Base-by-base conservation (phyloP, 2,113 vertebrate species). In the Perca schrenkii region DNA sequence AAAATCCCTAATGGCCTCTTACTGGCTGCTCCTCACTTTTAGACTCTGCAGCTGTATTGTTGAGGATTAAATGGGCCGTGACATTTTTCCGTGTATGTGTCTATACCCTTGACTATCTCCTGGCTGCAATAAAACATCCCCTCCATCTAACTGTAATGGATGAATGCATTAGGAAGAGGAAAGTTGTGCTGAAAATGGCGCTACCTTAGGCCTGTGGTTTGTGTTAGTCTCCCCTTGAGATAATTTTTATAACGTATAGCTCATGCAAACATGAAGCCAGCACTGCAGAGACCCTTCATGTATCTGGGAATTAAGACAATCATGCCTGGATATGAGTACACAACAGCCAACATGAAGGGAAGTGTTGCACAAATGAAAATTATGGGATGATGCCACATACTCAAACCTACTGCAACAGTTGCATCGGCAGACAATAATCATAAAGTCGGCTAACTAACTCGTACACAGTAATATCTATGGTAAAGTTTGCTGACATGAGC, bases 121-220 rank as follows among this genome's bases (percentile, higher is more conserved):
- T 63, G 74, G 47, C 22, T 36, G 56, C 64, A 72, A 64, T 78
- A 47, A 79, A 82, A 69, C 77, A 75, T 72, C 7, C 49, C 34
- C 53, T 65, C 40, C 16, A 52, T 71, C 81, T 65, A 65, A 77
- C 58, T 60, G 66, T 74, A 73, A 83, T 83, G 52, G 81, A 56
- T 65, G 52, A 15, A 86, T 56, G 49, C 78, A 82, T 86, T 86
- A 76, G 60, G 65, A 79, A 76, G 36, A 53, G 69, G 72, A 52
- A 34, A 3, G 40, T 25, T 54, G 21, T 6, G 47, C 46, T 57
- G 25, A 49, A 36, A 64, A 64, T 22, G 34, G 19, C 17, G 17
- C 34, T 22, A 46, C 17, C 49, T 54, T 4, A 17, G 47, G 22
- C 22, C 47, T 2, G 22, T 15, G 56, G 34, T 62, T 52, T 60